Evolutionary conservation across 1,140 invertebrate genomes (phyloP).

Genomic region (Formica exsecta): DNA sequence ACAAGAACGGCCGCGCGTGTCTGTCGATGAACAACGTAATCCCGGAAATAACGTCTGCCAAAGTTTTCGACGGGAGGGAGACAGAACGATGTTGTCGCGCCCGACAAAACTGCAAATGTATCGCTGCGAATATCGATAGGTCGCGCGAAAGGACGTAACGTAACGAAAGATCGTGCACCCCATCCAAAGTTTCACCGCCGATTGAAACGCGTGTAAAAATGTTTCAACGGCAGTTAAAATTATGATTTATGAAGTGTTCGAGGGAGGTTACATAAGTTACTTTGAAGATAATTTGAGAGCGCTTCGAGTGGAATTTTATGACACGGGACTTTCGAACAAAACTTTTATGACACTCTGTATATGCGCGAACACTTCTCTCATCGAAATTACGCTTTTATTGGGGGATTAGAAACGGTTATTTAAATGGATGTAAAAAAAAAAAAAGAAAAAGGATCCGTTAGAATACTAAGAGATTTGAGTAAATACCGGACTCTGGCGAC

Average conservation of each 20-base stretch:
- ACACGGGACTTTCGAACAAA: background rate
- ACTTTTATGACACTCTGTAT: background rate
- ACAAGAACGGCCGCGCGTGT: conserved; percentile 18
- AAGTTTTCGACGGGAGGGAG: conserved; percentile 3
- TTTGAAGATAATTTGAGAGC: background rate
- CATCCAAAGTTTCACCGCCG: background rate
- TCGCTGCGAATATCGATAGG: background rate
- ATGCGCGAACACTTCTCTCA: background rate
- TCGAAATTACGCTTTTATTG: background rate
- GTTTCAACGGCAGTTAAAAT: conserved; percentile 1
- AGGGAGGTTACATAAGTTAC: background rate
- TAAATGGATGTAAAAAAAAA: background rate
- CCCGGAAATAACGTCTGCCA: conserved; percentile 44
- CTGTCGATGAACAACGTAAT: conserved; percentile 35
- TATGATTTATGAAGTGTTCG: background rate
- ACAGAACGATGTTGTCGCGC: background rate
- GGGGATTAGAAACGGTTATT: background rate
- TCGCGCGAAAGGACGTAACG: background rate
- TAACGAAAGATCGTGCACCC: no score
- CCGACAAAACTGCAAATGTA: conserved; percentile 10
- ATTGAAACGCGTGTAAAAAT: background rate
- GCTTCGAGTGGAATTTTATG: background rate
- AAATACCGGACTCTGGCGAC: background rate
- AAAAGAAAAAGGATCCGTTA: background rate
- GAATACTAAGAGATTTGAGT: background rate